Percentiles rank a stretch among this genome's conserved stretches.
Conservation (phyloP, 2,113 vertebrate genomes). For the Daubentonia madagascariensis region DNA sequence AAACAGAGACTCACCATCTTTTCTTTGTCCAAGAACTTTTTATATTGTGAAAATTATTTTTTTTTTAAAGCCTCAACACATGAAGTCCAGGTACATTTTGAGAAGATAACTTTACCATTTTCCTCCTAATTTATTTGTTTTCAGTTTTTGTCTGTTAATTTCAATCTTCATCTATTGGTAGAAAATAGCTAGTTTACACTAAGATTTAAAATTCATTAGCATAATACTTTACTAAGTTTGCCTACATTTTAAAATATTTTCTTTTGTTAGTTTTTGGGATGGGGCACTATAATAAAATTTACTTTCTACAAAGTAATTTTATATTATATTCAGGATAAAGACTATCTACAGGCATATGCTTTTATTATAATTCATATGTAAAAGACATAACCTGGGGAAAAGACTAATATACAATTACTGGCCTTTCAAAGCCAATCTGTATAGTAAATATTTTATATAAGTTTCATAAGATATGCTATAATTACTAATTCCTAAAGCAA, state of each 20-base stretch:
- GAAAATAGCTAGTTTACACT: not conserved
- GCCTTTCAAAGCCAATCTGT: slow-evolving; percentile 8
- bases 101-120: not conserved
- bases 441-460: not conserved
- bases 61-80: slow-evolving; percentile 10
- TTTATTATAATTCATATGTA: not conserved
- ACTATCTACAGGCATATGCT: not conserved
- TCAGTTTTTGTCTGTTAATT: not conserved
- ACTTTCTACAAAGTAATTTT: slow-evolving; percentile 10
- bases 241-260: slow-evolving; percentile 22
- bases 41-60: not conserved
- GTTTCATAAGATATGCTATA: not conserved
- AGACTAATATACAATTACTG: not conserved
- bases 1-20: not conserved
- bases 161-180: not conserved
- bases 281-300: not conserved
- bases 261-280: not conserved
- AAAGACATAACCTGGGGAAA: not conserved
- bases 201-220: not conserved
- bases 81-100: not conserved
- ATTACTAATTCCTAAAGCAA: not conserved
- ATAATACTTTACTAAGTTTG: not conserved
- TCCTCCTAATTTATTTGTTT: not conserved
- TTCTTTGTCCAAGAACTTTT: not conserved
- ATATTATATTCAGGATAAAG: not conserved